Conservation (phyloP, 2,797 vertebrate species). For the Gallinago nigripennis region DNA sequence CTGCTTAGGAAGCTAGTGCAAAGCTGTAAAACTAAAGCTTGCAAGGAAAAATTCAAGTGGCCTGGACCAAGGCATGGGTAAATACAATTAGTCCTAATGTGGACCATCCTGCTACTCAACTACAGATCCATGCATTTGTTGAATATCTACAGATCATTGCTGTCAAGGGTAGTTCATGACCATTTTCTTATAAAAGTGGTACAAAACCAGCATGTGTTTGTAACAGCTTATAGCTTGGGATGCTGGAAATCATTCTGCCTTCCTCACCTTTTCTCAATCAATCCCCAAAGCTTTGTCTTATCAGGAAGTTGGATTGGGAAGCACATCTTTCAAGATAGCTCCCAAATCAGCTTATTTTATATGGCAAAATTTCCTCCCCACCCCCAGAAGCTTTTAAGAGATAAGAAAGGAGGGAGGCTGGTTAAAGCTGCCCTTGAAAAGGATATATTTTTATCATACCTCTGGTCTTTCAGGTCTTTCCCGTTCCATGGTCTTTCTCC, state of each 20-base stretch:
- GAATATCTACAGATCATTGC: not conserved
- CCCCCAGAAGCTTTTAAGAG: not conserved
- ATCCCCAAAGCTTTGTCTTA: not conserved
- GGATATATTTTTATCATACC: conserved; percentile 67
- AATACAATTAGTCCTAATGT: not conserved
- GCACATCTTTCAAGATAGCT: not conserved
- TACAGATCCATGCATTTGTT: not conserved
- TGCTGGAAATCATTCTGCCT: not conserved
- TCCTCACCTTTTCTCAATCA: not conserved
- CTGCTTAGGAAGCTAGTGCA: not conserved
- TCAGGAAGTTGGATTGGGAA: not conserved
- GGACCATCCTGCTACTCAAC: not conserved
- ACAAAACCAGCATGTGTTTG: not conserved
- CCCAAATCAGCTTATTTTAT: not conserved
- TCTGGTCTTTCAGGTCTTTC: conserved; percentile 83
- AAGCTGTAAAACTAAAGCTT: not conserved
- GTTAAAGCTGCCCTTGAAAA: not conserved
- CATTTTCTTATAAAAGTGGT: not conserved
- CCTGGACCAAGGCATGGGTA: not conserved
- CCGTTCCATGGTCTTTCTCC: conserved; percentile 82
- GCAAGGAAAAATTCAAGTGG: not conserved
- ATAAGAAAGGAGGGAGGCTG: not conserved
- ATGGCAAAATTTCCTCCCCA: not conserved
- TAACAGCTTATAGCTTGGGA: not conserved
- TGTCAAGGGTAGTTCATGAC: not conserved